Conservation (phyloP, 2,888 invertebrate genomes). For the Brachyptera risi region DNA sequence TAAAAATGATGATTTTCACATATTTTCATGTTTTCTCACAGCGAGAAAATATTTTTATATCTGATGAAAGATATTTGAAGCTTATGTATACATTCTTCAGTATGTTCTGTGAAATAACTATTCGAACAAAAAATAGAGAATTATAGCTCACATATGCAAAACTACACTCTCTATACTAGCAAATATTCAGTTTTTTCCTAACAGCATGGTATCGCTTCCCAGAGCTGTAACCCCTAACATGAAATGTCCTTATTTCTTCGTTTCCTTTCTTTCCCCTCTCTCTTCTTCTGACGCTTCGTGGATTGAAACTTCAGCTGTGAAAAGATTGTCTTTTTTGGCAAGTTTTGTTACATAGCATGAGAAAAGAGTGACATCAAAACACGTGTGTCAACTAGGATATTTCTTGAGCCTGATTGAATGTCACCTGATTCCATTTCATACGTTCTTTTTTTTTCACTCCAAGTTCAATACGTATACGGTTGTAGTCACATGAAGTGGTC, state of each 20-base stretch:
- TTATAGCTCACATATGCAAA: not conserved
- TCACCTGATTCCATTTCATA: no score
- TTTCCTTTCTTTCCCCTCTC: constrained; percentile 9
- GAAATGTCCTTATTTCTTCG: constrained; percentile 11
- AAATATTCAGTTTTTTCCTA: not conserved
- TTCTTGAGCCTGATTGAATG: no score
- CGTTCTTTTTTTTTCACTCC: no score
- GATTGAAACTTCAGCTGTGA: constrained; percentile 4
- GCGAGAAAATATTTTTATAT: no score
- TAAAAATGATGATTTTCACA: no score
- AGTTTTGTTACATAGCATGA: not conserved
- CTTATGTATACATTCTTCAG: no score
- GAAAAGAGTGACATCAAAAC: not conserved
- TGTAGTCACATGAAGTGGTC: no score
- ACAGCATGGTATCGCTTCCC: not conserved
- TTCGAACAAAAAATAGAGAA: not conserved
- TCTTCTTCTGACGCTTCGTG: constrained; percentile 7
- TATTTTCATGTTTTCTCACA: no score
- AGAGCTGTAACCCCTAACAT: constrained; percentile 14
- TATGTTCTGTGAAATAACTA: not conserved
- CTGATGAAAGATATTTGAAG: no score
- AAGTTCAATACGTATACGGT: no score
- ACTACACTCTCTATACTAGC: not conserved
- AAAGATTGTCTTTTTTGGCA: not conserved
- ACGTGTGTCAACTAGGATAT: no score